phyloP scores from a whole-genome alignment of 2,888 invertebrate species.

The Cosmia trapezina region DNA sequence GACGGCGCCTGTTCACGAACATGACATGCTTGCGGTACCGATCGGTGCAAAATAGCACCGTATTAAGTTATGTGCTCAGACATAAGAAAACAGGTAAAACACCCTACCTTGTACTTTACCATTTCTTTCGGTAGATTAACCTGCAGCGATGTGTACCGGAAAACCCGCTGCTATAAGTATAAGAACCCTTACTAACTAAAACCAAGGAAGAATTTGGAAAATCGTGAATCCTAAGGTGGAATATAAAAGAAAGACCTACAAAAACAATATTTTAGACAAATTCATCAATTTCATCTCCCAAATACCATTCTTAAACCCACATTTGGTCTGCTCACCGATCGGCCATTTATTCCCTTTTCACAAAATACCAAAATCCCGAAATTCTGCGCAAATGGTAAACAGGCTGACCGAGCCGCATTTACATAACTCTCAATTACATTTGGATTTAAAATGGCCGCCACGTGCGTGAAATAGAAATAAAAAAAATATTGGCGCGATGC shows the following conservation, averaged over 20 bases:
- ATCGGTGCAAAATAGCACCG: too few species aligned
- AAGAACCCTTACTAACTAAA: too few species aligned
- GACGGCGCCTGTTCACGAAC: too few species aligned
- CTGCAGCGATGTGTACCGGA: too few species aligned
- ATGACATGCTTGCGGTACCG: too few species aligned
- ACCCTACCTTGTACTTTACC: too few species aligned
- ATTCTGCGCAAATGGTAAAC: constrained; percentile 66
- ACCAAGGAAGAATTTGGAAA: too few species aligned
- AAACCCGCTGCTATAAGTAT: too few species aligned
- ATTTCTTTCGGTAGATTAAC: too few species aligned
- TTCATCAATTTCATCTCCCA: constrained; percentile 42
- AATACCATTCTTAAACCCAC: constrained; percentile 50
- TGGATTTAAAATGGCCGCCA: constrained; percentile 78
- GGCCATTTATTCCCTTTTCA: constrained; percentile 57
- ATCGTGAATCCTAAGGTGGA: background rate
- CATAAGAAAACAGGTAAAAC: too few species aligned
- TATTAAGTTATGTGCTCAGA: too few species aligned
- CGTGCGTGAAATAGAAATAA: constrained; percentile 78
- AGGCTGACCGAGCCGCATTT: constrained; percentile 71
- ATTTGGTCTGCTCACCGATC: constrained; percentile 42
- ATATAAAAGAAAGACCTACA: background rate
- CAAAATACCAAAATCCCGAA: constrained; percentile 64
- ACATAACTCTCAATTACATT: constrained; percentile 80
- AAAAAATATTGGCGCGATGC: constrained; percentile 70
- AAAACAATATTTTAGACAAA: constrained; percentile 40